Percentiles rank a stretch among this genome's conserved stretches.
phyloP scores from a whole-genome alignment of 2,113 vertebrate species.

The Aleadryas rufinucha region DNA sequence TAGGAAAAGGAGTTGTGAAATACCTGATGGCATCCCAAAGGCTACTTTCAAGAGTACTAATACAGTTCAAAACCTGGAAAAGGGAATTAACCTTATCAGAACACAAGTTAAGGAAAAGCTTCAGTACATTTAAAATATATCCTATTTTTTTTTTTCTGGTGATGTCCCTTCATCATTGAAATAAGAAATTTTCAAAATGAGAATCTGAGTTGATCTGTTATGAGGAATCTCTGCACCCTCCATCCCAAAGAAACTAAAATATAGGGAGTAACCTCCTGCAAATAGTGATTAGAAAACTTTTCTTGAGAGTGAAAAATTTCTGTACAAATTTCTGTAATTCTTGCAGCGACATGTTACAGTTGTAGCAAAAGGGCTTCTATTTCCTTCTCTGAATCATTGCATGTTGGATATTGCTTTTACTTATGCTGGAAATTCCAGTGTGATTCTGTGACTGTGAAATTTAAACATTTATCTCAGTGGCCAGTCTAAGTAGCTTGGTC shows the following conservation, averaged over 20 bases:
- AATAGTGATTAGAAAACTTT: neutral
- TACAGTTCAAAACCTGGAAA: neutral
- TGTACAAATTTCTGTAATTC: neutral
- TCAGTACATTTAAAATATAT: neutral
- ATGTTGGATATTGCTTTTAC: neutral
- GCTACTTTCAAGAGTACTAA: neutral
- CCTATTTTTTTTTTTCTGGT: rapidly evolving
- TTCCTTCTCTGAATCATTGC: neutral
- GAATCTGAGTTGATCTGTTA: neutral
- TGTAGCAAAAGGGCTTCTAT: neutral
- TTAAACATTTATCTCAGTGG: neutral
- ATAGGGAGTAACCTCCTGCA: neutral
- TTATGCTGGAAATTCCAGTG: neutral
- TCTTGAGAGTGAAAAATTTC: neutral
- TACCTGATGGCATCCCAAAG: neutral
- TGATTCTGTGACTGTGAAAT: neutral
- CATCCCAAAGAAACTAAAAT: neutral
- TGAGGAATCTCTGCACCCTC: neutral
- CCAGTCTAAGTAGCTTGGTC: neutral
- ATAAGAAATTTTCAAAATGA: neutral
- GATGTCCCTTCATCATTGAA: neutral
- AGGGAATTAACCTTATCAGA: neutral
- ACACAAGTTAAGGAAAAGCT: neutral
- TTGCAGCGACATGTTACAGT: neutral
- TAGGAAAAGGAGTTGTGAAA: neutral